Evolutionary conservation across 1,140 invertebrate genomes (phyloP).

Genomic region (Macrocentrus cingulum): DNA sequence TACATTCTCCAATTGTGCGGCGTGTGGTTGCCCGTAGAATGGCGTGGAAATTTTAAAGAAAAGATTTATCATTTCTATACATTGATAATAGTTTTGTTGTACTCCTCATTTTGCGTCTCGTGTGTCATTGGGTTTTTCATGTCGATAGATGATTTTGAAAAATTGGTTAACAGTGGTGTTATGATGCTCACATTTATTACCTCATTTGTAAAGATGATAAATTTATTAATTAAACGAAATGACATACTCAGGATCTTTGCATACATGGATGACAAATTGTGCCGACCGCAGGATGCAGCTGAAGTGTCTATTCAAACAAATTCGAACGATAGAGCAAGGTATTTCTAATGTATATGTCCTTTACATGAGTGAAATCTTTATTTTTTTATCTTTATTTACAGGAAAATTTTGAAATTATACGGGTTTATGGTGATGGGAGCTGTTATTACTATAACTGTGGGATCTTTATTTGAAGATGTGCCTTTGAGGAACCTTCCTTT

Average conservation of each 20-base stretch:
- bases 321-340: background rate
- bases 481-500: conserved; percentile 22
- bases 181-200: background rate
- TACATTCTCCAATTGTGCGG: background rate
- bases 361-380: background rate
- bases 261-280: background rate
- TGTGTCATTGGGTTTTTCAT: background rate
- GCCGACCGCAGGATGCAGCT: background rate
- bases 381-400: conserved; percentile 9
- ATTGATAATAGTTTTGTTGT: background rate
- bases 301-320: background rate
- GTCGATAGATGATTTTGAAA: background rate
- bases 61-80: conserved; percentile 3
- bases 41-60: background rate
- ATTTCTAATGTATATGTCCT: background rate
- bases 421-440: conserved; percentile 27
- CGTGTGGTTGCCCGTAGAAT: background rate
- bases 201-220: background rate
- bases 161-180: background rate
- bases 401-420: conserved; percentile 7
- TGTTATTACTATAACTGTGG: conserved; percentile 23
- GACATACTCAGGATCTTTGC: background rate
- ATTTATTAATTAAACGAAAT: background rate
- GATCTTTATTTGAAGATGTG: conserved; percentile 30
- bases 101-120: background rate